These are phyloP conservation scores for Coracopsis vasa DNA, from an alignment of 2,113 vertebrate genomes.

Conservation along the genomic window DNA sequence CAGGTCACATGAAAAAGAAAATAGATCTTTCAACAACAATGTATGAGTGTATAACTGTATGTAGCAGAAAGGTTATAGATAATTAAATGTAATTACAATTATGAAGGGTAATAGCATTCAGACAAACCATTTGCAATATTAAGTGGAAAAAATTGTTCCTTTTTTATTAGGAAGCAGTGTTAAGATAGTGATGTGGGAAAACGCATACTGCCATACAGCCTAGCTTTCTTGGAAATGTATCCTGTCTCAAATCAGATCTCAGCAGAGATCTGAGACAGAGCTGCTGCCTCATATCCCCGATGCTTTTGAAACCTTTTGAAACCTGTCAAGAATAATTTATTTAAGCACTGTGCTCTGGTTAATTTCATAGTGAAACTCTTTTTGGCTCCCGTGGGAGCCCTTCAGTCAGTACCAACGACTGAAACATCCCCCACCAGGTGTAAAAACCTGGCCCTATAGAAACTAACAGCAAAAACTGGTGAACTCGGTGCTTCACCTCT, in stretches of 20 bases:
- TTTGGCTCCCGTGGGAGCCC: not conserved
- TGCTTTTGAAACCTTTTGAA: not conserved
- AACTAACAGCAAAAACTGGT: not conserved
- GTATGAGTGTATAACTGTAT: not conserved
- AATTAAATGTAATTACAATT: not conserved
- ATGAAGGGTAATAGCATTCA: not conserved
- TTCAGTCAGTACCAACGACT: not conserved
- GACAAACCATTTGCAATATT: not conserved
- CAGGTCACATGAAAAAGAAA: not conserved
- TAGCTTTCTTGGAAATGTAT: not conserved
- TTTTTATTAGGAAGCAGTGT: not conserved
- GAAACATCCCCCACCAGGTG: not conserved
- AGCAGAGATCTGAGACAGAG: not conserved
- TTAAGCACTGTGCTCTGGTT: not conserved
- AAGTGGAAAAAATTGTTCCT: not conserved
- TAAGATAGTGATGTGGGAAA: not conserved
- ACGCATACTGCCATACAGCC: accelerated
- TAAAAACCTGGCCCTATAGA: not conserved
- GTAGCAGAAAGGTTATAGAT: not conserved
- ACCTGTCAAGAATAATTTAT: not conserved
- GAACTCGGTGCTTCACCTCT: not conserved
- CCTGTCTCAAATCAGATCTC: not conserved
- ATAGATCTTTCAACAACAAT: not conserved
- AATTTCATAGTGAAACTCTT: not conserved
- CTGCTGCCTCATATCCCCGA: not conserved